Conservation (phyloP, 2,888 invertebrate genomes). For the Rugalucina vietnamica region DNA sequence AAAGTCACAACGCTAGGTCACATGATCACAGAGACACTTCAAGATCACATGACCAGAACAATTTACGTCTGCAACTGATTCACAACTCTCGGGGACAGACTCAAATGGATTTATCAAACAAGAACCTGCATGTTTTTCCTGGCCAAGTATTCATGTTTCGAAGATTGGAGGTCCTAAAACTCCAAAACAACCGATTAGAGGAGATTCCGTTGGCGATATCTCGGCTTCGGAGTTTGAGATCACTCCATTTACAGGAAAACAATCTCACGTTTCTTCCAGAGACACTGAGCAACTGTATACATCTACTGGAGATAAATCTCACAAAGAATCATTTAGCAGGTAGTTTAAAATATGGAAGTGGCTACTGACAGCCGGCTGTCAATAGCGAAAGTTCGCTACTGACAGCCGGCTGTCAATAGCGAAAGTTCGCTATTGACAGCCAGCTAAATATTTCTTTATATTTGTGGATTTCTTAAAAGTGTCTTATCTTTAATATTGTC, state of each 20-base stretch:
- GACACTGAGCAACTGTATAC: constrained; percentile 79
- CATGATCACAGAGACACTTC: constrained; percentile 10
- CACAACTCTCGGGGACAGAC: constrained; percentile 66
- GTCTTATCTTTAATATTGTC: too few species aligned
- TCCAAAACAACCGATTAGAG: constrained; percentile 76
- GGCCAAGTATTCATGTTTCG: constrained; percentile 74
- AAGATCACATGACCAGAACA: not conserved
- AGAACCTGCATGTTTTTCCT: constrained; percentile 71
- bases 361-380: too few species aligned
- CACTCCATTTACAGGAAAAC: constrained; percentile 76
- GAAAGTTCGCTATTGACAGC: too few species aligned
- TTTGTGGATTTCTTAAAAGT: too few species aligned
- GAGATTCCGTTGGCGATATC: constrained; percentile 75
- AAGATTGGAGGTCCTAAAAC: constrained; percentile 75
- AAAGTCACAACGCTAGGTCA: constrained; percentile 1
- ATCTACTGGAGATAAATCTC: constrained; percentile 73
- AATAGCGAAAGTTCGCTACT: too few species aligned
- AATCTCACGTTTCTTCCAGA: constrained; percentile 75
- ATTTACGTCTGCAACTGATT: constrained; percentile 61
- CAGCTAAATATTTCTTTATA: too few species aligned
- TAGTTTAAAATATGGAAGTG: too few species aligned
- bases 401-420: too few species aligned
- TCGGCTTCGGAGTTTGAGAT: constrained; percentile 73
- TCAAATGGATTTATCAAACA: constrained; percentile 75
- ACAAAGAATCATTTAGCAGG: constrained; percentile 72